These are phyloP conservation scores for Athene noctua DNA, from an alignment of 2,113 vertebrate genomes.

Conservation along the genomic window DNA sequence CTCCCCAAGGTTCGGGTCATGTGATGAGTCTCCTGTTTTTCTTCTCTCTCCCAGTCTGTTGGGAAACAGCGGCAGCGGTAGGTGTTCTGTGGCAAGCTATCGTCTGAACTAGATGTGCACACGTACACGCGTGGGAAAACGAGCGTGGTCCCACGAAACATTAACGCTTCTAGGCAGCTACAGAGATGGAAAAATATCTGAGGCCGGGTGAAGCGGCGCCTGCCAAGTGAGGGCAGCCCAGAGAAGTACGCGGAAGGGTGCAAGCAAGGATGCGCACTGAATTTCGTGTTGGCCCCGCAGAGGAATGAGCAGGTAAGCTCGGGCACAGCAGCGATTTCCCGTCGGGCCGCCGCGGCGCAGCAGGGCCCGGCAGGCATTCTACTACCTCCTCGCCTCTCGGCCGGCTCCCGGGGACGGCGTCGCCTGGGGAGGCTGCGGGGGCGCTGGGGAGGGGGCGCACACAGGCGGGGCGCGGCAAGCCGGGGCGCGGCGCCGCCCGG, in stretches of 20 bases:
- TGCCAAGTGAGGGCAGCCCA: background rate
- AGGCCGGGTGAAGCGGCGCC: background rate
- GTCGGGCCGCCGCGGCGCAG: background rate
- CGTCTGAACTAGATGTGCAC: background rate
- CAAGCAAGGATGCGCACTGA: background rate
- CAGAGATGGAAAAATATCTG: background rate
- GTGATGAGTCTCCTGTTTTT: background rate
- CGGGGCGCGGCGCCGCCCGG: too few relatives aligned
- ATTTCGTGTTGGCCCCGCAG: background rate
- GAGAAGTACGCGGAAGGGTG: background rate
- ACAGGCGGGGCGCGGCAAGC: too few relatives aligned
- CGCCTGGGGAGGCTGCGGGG: background rate
- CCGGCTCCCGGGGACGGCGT: background rate
- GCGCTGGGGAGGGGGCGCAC: too few relatives aligned
- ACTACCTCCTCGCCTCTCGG: too few relatives aligned
- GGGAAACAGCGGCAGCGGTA: background rate
- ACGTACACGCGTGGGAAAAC: background rate
- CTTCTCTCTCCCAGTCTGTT: background rate
- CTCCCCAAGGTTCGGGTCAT: background rate
- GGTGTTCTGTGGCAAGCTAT: background rate
- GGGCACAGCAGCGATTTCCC: background rate
- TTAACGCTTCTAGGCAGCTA: background rate
- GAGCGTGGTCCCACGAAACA: rapidly evolving
- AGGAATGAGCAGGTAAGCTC: background rate
- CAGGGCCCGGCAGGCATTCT: background rate